Base-by-base conservation (phyloP, 2,797 vertebrate species). In the Babyrousa celebensis region DNA sequence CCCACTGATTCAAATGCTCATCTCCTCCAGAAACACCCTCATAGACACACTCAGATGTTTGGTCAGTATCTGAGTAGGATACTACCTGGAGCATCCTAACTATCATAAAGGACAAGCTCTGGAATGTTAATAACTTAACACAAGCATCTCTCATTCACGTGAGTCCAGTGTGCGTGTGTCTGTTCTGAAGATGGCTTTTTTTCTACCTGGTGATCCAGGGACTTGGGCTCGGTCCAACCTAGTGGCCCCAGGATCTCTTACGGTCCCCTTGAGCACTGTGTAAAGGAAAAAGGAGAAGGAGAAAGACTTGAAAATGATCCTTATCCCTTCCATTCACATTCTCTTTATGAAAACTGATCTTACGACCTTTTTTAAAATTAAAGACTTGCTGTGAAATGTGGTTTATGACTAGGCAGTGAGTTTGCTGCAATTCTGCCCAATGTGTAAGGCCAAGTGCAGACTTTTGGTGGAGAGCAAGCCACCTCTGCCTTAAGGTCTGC, bases 71-170 rank as follows among this genome's bases (percentile, higher is more conserved):
- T 70, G 56, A 40, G 12, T 88, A 70, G 20, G 91, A 3, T 32
- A 54, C 48, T 94, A 75, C 56, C 36, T 92, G 27, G 56, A 80
- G 6, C 77, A 54, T 58, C 65, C 27, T 82, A 8, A 25, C 17
- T 93, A 1, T 36, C 82, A 63, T 70, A 25, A 92, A 82, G 88
- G 27, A 60, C 65, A 65, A 93, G 77, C 10, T 78, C 29, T 32
- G 72, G 12, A 36, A 56, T 94, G 96, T 91, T 21, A 75, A 4
- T 65, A 18, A 21, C n/a, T 82, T 85, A 71, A 58, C 23, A 78
- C 12, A 62, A 94, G 4, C 54, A 36, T 65, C 85, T 90, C 20
- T 88, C n/a, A 62, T 78, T 52, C 23, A 74, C 25, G 40, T 63
- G 58, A 78, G 67, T 74, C 2, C 29, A 20, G 3, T 15, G 16